Evolutionary conservation across 2,888 invertebrate species (phyloP).

Genomic region (Caenorhabditis sp.): DNA sequence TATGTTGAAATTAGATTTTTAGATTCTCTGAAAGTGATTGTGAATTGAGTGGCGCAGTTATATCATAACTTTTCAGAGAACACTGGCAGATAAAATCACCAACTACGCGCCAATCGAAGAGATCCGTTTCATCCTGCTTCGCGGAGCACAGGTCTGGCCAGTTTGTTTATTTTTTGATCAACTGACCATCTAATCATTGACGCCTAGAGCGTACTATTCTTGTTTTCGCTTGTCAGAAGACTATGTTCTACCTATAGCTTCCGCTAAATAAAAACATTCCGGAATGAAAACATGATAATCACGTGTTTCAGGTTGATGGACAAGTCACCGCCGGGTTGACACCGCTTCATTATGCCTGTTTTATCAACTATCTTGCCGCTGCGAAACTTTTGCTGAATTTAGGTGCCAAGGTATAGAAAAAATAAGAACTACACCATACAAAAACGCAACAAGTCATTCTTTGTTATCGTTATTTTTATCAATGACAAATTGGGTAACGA

Average conservation of each 20-base stretch:
- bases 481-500: conserved; percentile 37
- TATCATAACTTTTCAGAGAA: conserved; percentile 87
- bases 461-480: conserved; percentile 36
- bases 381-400: conserved; percentile 90
- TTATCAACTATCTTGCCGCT: conserved; percentile 90
- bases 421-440: conserved; percentile 23
- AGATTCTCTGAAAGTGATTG: too few relatives aligned
- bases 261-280: not conserved
- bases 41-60: too few relatives aligned
- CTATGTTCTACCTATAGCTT: not conserved
- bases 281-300: not conserved
- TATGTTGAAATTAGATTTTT: not conserved
- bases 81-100: conserved; percentile 93
- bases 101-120: conserved; percentile 92
- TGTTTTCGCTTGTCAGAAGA: conserved; percentile 42
- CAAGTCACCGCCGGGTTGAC: conserved; percentile 92
- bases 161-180: conserved; percentile 37
- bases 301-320: conserved; percentile 86
- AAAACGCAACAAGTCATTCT: not conserved
- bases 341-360: conserved; percentile 94
- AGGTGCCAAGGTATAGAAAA: conserved; percentile 80
- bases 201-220: conserved; percentile 41
- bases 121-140: conserved; percentile 90
- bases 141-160: conserved; percentile 88
- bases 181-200: conserved; percentile 35